phyloP scores from a whole-genome alignment of 2,113 vertebrate species.

The Brachionichthys hirsutus region DNA sequence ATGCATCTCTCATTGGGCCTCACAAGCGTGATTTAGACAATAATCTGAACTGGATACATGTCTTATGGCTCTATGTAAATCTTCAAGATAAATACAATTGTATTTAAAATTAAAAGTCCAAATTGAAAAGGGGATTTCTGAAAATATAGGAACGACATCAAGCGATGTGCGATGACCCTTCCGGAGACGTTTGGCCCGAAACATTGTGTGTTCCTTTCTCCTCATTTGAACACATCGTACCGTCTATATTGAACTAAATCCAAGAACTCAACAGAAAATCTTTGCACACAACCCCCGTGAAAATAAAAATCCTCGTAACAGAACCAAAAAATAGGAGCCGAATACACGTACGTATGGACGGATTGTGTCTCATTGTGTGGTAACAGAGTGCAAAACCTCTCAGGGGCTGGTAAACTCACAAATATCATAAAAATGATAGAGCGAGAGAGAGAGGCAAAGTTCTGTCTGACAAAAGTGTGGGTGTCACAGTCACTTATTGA shows the following conservation, averaged over 20 bases:
- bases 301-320: conserved; percentile 45
- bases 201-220: conserved; percentile 20
- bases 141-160: conserved; percentile 38
- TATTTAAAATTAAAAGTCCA: conserved; percentile 3
- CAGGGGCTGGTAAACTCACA: conserved; percentile 39
- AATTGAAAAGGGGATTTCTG: conserved; percentile 15
- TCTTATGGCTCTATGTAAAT: conserved; percentile 6
- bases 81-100: neutral
- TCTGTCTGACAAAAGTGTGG: conserved; percentile 34
- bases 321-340: conserved; percentile 20
- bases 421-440: conserved; percentile 20
- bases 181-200: conserved; percentile 33
- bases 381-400: conserved; percentile 53
- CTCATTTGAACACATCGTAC: conserved; percentile 23
- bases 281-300: conserved; percentile 13
- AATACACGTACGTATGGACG: conserved; percentile 34
- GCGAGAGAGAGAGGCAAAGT: conserved; percentile 28
- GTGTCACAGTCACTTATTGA: conserved; percentile 86
- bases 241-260: conserved; percentile 45
- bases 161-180: conserved; percentile 37
- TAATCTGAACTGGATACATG: conserved; percentile 28
- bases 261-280: conserved; percentile 10
- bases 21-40: conserved; percentile 25
- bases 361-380: conserved; percentile 16
- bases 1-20: conserved; percentile 54